A percentile compares a stretch with the other conserved stretches of the same genome.
These are phyloP conservation scores for Tetragnatha versicolor DNA, from an alignment of 1,140 invertebrate genomes.

Conservation along the genomic window DNA sequence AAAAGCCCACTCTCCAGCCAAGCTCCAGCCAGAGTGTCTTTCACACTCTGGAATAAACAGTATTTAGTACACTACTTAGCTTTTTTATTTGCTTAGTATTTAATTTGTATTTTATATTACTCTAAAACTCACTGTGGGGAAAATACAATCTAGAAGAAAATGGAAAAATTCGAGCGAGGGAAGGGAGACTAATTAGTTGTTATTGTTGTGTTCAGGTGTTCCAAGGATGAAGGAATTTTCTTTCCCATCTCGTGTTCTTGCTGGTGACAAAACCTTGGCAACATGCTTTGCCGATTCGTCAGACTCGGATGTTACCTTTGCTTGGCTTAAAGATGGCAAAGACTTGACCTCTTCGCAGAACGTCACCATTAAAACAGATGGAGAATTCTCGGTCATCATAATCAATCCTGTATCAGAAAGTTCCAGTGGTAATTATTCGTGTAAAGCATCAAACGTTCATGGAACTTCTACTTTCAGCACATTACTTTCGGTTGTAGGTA, in stretches of 20 bases:
- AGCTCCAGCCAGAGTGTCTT: too few species aligned
- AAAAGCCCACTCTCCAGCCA: too few species aligned
- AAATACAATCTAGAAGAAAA: too few species aligned
- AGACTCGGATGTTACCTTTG: background rate
- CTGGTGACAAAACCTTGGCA: constrained; percentile 1
- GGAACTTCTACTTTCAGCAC: constrained; percentile 43
- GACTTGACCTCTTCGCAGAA: background rate
- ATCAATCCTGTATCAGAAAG: constrained; percentile 9
- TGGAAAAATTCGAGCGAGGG: too few species aligned
- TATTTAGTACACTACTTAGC: too few species aligned
- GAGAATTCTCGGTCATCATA: constrained; percentile 38
- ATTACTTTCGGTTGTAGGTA: constrained; percentile 37
- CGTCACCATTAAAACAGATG: constrained; percentile 19
- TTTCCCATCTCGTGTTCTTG: background rate
- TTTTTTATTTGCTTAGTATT: too few species aligned
- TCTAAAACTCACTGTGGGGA: too few species aligned
- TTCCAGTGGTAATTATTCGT: constrained; percentile 56
- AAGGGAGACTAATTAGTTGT: too few species aligned
- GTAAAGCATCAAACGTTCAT: constrained; percentile 41
- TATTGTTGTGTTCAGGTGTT: background rate
- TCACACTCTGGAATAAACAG: too few species aligned
- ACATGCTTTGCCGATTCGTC: constrained; percentile 2
- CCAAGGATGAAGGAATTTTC: constrained; percentile 23
- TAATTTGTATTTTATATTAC: too few species aligned
- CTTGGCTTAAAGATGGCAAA: constrained; percentile 23